A percentile compares a stretch with the other conserved stretches of the same genome.
Conservation (phyloP, 1,140 invertebrate genomes). For the Macrocentrus cingulum region DNA sequence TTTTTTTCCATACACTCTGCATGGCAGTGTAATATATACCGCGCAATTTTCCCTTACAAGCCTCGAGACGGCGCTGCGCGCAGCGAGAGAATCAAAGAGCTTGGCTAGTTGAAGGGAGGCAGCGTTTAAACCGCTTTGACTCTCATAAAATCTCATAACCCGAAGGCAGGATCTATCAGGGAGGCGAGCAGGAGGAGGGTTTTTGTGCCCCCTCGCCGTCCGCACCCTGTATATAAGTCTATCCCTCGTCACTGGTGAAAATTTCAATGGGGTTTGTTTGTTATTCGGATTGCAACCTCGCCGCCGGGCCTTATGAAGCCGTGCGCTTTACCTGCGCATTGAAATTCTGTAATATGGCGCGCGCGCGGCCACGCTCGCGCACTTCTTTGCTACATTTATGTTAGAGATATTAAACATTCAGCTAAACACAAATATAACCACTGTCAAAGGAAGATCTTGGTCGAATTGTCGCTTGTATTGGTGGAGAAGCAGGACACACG, state of each 20-base stretch:
- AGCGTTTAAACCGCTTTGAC: constrained; percentile 53
- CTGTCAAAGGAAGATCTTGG: constrained; percentile 1
- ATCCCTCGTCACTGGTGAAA: constrained; percentile 35
- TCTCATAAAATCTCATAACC: constrained; percentile 60
- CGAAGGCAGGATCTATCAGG: constrained; percentile 37
- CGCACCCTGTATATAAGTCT: not conserved
- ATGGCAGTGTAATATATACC: too few relatives aligned
- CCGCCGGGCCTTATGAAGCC: constrained; percentile 7
- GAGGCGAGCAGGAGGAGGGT: constrained; percentile 24
- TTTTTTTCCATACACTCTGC: too few relatives aligned
- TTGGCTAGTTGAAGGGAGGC: constrained; percentile 4
- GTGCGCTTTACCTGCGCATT: constrained; percentile 21
- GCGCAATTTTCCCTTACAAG: too few relatives aligned
- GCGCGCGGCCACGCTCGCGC: not conserved
- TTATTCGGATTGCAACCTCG: constrained; percentile 48
- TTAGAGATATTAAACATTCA: too few relatives aligned
- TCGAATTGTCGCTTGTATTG: constrained; percentile 37
- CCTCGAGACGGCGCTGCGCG: not conserved
- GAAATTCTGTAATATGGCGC: not conserved
- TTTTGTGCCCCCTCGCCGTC: constrained; percentile 6
- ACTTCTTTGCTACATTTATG: not conserved
- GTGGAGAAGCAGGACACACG: constrained; percentile 14
- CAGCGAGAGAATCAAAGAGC: constrained; percentile 20
- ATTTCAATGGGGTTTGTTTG: constrained; percentile 53
- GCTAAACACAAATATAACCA: not conserved